Evolutionary conservation across 2,888 invertebrate species (phyloP), one percentile per base, ranked within the genome.

Genomic region (Zygaena filipendulae): DNA sequence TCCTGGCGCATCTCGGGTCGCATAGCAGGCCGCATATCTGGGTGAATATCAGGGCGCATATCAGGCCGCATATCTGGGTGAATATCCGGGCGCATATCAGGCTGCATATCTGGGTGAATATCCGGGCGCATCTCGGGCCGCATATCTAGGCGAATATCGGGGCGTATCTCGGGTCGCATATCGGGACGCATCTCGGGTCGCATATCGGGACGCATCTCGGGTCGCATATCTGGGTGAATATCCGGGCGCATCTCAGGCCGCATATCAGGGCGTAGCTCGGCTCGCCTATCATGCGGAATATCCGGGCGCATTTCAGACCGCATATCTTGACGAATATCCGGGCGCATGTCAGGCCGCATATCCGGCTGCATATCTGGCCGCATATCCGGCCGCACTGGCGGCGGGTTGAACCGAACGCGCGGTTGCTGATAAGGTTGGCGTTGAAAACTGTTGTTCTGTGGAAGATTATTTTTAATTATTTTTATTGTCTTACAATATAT

Each of bases 381-480:
- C 3, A 36, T 27, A 14, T 49, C 47, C 0, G 40, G 40, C 8
- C 50, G 36, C 4, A 30, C 8, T 29, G 49, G 56, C n/a, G 49
- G 56, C 0, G 50, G 49, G 2, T 31, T 38, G 1, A 43, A 45
- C 0, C 52, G 43, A 0, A 44, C 25, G 11, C 48, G 53, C 3
- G 50, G 53, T 6, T 4, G 16, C 7, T 4, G 16, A 16, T 6
- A 5, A n/a, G 25, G 5, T 5, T 13, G 28, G 4, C 21, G 13
- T 22, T 30, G 32, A 2, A 30, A 39, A 16, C 7, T 66, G 2
- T 59, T 66, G 2, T 59, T 61, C 75, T 77, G 57, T n/a, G n/a
- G n/a, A n/a, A n/a, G n/a, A n/a, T n/a, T n/a, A n/a, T n/a, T n/a
- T n/a, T n/a, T n/a, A n/a, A n/a, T n/a, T 16, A 16, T 16, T 6